Evolutionary conservation across 2,113 vertebrate genomes (phyloP).

Genomic region (Tupaia chinensis): DNA sequence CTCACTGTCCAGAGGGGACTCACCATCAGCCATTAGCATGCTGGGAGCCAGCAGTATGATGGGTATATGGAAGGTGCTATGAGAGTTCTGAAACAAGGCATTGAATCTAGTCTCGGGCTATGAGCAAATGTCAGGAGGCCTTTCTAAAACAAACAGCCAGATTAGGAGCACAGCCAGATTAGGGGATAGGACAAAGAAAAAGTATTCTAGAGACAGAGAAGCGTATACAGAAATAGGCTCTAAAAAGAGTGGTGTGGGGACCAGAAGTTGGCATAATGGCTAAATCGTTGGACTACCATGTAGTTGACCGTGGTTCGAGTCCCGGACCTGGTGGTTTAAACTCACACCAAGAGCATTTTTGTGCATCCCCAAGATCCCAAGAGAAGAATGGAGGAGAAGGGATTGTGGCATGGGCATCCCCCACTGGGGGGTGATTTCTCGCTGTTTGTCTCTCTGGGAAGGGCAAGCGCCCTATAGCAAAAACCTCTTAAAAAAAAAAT

Average conservation of each 20-base stretch:
- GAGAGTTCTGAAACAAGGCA: background rate
- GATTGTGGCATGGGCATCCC: too few relatives aligned
- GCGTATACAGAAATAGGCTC: background rate
- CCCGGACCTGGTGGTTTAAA: too few relatives aligned
- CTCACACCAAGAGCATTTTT: too few relatives aligned
- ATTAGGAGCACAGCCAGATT: background rate
- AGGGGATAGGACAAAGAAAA: background rate
- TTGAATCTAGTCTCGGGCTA: background rate
- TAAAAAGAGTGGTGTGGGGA: too few relatives aligned
- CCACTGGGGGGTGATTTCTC: too few relatives aligned
- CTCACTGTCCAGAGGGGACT: background rate
- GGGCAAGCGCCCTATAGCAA: too few relatives aligned
- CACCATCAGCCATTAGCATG: background rate
- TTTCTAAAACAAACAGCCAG: background rate
- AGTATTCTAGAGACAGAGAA: background rate
- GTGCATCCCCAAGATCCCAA: too few relatives aligned
- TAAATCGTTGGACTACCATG: too few relatives aligned
- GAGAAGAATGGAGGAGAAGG: background rate
- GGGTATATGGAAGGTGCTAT: background rate
- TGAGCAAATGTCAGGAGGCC: background rate
- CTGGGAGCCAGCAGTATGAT: background rate
- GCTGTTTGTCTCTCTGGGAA: too few relatives aligned
- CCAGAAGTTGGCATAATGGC: too few relatives aligned
- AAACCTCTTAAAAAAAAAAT: background rate
- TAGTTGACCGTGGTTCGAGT: too few relatives aligned